Percentiles rank a stretch among this genome's conserved stretches.
Evolutionary conservation across 2,113 vertebrate genomes (phyloP).

Genomic region (Macquaria australasica): DNA sequence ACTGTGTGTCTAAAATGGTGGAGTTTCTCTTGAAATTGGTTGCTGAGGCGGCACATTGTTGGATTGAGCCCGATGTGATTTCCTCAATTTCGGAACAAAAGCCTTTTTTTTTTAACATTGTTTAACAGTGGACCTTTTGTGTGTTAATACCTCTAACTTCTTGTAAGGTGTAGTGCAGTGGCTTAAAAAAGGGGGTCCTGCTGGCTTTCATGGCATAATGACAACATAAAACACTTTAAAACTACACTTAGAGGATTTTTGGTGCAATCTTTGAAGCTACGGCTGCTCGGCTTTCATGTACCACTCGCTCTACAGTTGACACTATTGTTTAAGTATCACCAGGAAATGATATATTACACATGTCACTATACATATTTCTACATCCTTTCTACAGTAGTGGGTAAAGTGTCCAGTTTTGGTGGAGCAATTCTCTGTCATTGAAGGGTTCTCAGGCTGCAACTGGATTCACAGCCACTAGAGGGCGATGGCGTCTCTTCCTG

Average conservation of each 20-base stretch:
- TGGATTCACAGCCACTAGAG: slow-evolving; percentile 90
- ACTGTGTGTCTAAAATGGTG: slow-evolving; percentile 50
- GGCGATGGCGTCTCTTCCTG: slow-evolving; percentile 88
- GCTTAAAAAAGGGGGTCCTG: not conserved
- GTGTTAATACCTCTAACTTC: slow-evolving; percentile 31
- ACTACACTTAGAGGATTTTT: slow-evolving; percentile 63
- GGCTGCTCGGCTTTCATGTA: slow-evolving; percentile 55
- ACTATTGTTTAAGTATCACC: slow-evolving; percentile 65
- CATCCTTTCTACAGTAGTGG: slow-evolving; percentile 72
- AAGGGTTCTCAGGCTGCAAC: slow-evolving; percentile 89
- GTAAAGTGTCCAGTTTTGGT: slow-evolving; percentile 79
- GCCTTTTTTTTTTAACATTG: slow-evolving; percentile 5
- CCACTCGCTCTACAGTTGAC: slow-evolving; percentile 72
- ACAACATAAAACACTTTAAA: slow-evolving; percentile 53
- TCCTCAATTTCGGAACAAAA: slow-evolving; percentile 44
- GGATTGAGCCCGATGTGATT: slow-evolving; percentile 35
- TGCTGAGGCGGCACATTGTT: slow-evolving; percentile 49
- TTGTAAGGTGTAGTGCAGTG: slow-evolving; percentile 17
- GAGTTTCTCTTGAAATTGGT: slow-evolving; percentile 27
- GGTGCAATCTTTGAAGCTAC: slow-evolving; percentile 75
- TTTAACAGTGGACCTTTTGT: slow-evolving; percentile 39
- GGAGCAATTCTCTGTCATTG: slow-evolving; percentile 87
- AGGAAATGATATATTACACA: slow-evolving; percentile 77
- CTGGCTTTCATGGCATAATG: slow-evolving; percentile 31
- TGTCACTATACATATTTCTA: slow-evolving; percentile 82